Evolutionary conservation across 2,113 vertebrate species (phyloP).

Genomic region (Eira barbara): DNA sequence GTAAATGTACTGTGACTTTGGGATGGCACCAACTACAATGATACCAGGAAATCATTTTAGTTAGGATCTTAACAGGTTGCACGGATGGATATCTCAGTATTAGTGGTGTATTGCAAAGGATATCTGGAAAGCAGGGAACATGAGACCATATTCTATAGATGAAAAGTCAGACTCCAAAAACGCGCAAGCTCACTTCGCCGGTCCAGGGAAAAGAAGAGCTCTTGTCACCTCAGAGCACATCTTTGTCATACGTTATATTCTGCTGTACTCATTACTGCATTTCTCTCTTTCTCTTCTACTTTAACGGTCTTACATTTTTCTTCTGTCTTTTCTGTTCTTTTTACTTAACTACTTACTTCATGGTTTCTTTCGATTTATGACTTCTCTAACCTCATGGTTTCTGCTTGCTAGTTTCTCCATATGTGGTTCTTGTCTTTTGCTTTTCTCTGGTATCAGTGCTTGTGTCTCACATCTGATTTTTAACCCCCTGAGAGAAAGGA

Average conservation of each 20-base stretch:
- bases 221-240: background rate
- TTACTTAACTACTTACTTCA: background rate
- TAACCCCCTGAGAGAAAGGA: background rate
- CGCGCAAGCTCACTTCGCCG: background rate
- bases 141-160: background rate
- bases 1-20: background rate
- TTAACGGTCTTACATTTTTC: background rate
- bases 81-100: background rate
- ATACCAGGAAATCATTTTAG: background rate
- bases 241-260: background rate
- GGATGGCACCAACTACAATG: background rate
- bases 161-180: background rate
- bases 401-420: background rate
- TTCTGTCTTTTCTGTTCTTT: background rate
- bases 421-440: background rate
- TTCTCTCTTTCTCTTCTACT: background rate
- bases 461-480: background rate
- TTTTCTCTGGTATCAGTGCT: accelerated
- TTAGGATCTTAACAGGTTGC: background rate
- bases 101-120: background rate
- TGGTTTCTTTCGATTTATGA: background rate
- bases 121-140: background rate
- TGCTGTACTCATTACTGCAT: background rate
- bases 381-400: background rate
- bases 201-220: background rate